Conservation (phyloP, 2,888 invertebrate species). For the Criorhina ranunculi region DNA sequence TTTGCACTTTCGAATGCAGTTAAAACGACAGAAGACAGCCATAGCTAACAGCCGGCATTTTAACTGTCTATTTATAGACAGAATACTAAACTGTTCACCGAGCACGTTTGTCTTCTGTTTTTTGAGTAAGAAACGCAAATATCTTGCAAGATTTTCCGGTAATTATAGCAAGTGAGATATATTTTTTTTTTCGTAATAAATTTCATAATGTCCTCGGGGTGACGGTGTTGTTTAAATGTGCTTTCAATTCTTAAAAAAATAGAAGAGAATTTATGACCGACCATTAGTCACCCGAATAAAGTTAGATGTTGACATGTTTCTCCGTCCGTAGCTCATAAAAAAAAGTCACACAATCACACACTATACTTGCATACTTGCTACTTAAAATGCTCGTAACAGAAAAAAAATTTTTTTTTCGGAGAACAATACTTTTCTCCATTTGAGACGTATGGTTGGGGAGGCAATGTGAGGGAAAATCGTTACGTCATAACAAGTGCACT, state of each 20-base stretch:
- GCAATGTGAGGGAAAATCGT: constrained; percentile 31
- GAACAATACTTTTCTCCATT: constrained; percentile 5
- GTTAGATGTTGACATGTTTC: constrained; percentile 40
- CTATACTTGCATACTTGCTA: background rate
- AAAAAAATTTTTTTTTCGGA: background rate
- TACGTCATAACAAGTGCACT: constrained; percentile 75
- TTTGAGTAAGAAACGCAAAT: constrained; percentile 17
- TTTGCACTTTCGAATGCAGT: constrained; percentile 35
- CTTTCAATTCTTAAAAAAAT: constrained; percentile 13
- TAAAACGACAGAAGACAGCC: constrained; percentile 4
- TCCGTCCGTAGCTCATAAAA: constrained; percentile 1
- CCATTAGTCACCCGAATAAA: constrained; percentile 64
- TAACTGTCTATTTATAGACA: constrained; percentile 65
- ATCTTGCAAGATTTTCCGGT: constrained; percentile 34
- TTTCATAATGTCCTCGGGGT: constrained; percentile 48
- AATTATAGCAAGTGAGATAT: constrained; percentile 44
- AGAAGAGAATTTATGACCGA: constrained; percentile 17
- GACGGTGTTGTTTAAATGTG: constrained; percentile 31
- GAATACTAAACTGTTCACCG: constrained; percentile 16
- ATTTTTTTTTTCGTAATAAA: constrained; percentile 17
- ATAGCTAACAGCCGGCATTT: constrained; percentile 62
- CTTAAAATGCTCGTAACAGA: background rate
- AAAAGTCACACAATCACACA: background rate
- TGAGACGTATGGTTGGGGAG: constrained; percentile 15
- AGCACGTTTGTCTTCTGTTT: constrained; percentile 28